phyloP scores from a whole-genome alignment of 2,113 vertebrate genomes.

The Tichodroma muraria region DNA sequence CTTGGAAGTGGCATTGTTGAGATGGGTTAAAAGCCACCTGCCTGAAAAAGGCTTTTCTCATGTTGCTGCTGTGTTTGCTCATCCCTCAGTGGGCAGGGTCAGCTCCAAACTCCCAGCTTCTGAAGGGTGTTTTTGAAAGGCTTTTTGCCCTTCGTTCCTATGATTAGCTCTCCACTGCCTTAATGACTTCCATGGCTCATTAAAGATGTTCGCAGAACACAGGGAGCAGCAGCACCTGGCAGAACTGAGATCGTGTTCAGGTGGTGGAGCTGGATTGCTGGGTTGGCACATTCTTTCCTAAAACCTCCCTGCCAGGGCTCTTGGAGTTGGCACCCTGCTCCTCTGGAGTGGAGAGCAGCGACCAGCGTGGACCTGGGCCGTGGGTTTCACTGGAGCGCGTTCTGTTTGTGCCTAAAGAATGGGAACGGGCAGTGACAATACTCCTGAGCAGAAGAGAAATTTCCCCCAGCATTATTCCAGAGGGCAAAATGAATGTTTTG shows the following conservation, averaged over 20 bases:
- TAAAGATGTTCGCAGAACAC: background rate
- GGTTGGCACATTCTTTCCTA: background rate
- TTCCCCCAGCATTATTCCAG: background rate
- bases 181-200: background rate
- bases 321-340: background rate
- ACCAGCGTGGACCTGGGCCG: rapidly evolving
- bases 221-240: background rate
- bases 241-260: background rate
- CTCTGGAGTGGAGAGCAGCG: background rate
- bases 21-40: background rate
- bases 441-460: background rate
- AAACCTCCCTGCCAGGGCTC: background rate
- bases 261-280: background rate
- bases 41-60: background rate
- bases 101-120: background rate
- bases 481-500: background rate
- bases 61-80: background rate
- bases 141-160: background rate
- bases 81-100: background rate
- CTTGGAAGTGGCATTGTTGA: rapidly evolving
- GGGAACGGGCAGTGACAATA: rapidly evolving
- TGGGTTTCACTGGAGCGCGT: background rate
- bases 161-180: background rate
- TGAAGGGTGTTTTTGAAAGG: background rate
- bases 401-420: background rate